Conservation (phyloP, 2,797 vertebrate genomes). For the Coregonus sp. region DNA sequence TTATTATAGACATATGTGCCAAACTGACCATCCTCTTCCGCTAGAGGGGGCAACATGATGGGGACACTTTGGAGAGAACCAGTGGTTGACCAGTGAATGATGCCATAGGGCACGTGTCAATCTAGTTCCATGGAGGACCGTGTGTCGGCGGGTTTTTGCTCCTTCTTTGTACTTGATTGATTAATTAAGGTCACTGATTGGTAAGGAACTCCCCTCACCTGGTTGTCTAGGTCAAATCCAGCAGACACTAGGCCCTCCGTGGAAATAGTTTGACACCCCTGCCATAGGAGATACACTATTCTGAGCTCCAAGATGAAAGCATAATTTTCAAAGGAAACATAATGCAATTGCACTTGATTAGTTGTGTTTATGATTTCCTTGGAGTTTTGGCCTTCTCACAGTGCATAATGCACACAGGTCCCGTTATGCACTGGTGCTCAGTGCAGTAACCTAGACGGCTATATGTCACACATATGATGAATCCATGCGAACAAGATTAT, state of each 20-base stretch:
- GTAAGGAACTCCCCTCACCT: too few relatives aligned
- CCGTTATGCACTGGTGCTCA: background rate
- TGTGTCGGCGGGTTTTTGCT: too few relatives aligned
- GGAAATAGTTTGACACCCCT: too few relatives aligned
- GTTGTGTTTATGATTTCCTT: background rate
- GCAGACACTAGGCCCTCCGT: too few relatives aligned
- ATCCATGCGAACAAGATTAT: background rate
- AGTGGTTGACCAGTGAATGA: background rate
- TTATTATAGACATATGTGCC: background rate
- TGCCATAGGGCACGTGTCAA: background rate
- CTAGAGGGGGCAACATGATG: slow-evolving; percentile 61
- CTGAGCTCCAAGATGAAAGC: background rate
- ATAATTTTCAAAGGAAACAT: background rate
- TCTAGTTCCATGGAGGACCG: too few relatives aligned
- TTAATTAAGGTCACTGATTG: too few relatives aligned
- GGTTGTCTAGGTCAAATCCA: too few relatives aligned
- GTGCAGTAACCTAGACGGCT: background rate
- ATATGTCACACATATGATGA: too few relatives aligned
- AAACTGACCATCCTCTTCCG: slow-evolving; percentile 15
- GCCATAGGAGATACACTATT: too few relatives aligned
- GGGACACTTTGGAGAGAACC: background rate
- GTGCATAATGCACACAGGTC: background rate
- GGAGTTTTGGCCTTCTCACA: background rate
- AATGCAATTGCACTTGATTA: background rate
- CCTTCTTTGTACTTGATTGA: too few relatives aligned